phyloP scores from a whole-genome alignment of 2,888 invertebrate genomes.

The Coleophora flavipennella region DNA sequence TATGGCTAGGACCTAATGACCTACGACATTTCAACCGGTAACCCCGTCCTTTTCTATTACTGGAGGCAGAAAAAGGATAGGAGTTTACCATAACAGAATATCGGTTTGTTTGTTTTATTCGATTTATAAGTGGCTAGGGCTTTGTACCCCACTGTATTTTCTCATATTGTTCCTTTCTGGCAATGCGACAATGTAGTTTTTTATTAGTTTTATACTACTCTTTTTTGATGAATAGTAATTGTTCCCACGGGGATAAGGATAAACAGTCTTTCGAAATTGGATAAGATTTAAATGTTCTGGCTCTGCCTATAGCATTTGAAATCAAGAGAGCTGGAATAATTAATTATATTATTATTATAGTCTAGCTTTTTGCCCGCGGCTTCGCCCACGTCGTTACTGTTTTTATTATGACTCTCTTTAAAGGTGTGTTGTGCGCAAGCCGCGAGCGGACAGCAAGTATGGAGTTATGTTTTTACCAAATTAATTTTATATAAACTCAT shows the following conservation, averaged over 20 bases:
- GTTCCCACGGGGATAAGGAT: slow-evolving; percentile 5
- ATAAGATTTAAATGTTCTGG: neutral
- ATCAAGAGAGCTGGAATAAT: no score
- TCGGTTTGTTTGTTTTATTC: slow-evolving; percentile 60
- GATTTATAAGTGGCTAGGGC: slow-evolving; percentile 58
- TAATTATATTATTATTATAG: no score
- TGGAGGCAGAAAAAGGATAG: slow-evolving; percentile 34
- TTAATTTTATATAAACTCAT: no score
- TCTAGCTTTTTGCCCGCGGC: no score
- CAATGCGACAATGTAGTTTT: slow-evolving; percentile 24
- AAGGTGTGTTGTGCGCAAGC: no score
- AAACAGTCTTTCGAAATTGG: neutral
- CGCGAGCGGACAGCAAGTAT: no score
- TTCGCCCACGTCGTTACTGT: no score
- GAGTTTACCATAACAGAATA: slow-evolving; percentile 62
- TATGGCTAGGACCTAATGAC: slow-evolving; percentile 68
- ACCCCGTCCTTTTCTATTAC: slow-evolving; percentile 36
- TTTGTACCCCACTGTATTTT: slow-evolving; percentile 48
- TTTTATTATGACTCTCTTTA: no score
- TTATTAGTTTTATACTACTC: slow-evolving; percentile 6
- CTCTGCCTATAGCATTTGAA: no score
- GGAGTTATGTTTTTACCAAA: no score
- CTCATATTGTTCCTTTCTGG: slow-evolving; percentile 53
- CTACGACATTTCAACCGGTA: slow-evolving; percentile 69
- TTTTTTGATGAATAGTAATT: slow-evolving; percentile 1